phyloP scores from a whole-genome alignment of 2,113 vertebrate species.

The Tamias sibiricus region DNA sequence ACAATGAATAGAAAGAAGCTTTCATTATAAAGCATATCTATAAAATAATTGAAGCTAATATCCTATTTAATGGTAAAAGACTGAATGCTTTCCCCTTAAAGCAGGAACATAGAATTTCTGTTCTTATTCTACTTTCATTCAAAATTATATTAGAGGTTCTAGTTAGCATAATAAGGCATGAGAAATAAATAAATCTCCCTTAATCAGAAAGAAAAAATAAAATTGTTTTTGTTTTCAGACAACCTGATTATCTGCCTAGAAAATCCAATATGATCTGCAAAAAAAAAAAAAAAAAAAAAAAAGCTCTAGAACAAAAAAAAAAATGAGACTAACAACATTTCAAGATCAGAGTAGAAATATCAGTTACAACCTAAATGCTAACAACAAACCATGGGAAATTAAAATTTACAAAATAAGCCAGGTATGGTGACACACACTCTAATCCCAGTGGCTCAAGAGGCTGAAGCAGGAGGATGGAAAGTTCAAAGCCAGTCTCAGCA shows the following conservation, averaged over 20 bases:
- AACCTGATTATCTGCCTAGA: background rate
- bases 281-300: background rate
- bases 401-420: background rate
- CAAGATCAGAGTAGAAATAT: background rate
- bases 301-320: background rate
- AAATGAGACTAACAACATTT: background rate
- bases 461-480: no score
- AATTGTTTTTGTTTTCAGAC: background rate
- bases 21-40: background rate
- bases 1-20: background rate
- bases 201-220: background rate
- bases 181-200: no score
- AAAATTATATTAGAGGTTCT: no score
- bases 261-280: background rate
- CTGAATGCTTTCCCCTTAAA: background rate
- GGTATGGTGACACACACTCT: no score
- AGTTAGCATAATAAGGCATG: no score
- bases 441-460: no score
- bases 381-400: background rate
- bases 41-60: no score
- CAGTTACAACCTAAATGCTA: background rate
- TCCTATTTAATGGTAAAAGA: background rate
- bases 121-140: background rate
- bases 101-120: background rate
- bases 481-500: no score